These are phyloP conservation scores for Netelia inedita DNA, from an alignment of 2,888 invertebrate genomes.

Conservation along the genomic window DNA sequence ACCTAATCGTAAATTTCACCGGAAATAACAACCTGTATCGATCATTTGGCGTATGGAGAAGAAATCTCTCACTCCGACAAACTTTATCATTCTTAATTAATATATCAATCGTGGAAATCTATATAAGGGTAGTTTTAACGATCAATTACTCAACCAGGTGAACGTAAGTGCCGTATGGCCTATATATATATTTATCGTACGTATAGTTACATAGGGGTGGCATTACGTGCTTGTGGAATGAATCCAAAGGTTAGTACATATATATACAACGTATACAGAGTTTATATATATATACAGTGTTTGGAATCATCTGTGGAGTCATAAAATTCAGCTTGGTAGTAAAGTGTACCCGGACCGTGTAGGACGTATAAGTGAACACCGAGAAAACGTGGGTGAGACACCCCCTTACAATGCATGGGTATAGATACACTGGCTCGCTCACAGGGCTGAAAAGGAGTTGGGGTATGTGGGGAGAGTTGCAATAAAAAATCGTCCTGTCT, in stretches of 20 bases:
- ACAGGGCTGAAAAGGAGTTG: conserved; percentile 36
- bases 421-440: not conserved
- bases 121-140: conserved; percentile 42
- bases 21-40: not conserved
- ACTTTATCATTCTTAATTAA: conserved; percentile 52
- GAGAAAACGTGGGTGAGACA: conserved; percentile 36
- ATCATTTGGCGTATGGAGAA: not conserved
- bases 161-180: conserved; percentile 20
- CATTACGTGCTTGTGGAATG: too few species aligned
- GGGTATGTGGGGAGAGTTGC: conserved; percentile 36
- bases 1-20: not conserved
- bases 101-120: conserved; percentile 38
- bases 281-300: not conserved
- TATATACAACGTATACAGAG: not conserved
- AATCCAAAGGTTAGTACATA: not conserved
- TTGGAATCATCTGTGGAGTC: conserved; percentile 58
- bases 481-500: conserved; percentile 73
- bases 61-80: conserved; percentile 30
- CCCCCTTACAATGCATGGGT: too few species aligned
- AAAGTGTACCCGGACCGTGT: conserved; percentile 61
- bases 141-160: conserved; percentile 58
- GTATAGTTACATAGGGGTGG: not conserved
- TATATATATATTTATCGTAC: conserved; percentile 4
- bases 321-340: conserved; percentile 58
- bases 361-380: conserved; percentile 56